Conservation (phyloP, 2,888 invertebrate species). For the Netelia inedita region DNA sequence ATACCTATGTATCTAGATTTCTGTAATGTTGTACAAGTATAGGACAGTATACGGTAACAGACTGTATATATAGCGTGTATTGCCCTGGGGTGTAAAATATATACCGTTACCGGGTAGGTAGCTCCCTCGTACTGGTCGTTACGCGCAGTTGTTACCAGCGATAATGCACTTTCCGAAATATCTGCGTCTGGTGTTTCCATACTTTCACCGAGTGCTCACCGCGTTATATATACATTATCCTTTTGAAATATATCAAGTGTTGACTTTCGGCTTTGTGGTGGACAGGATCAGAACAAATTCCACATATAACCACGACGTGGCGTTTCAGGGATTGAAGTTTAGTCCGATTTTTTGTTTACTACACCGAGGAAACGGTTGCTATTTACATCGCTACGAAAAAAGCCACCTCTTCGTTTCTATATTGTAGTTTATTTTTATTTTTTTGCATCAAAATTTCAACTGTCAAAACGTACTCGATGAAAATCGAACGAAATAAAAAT, state of each 20-base stretch:
- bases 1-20: neutral
- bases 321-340: neutral
- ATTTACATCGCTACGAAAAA: neutral
- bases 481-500: too few relatives aligned
- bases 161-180: conserved; percentile 63
- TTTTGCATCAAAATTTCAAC: too few relatives aligned
- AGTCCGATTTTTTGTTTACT: conserved; percentile 11
- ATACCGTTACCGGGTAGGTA: conserved; percentile 8
- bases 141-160: conserved; percentile 62
- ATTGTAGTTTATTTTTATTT: too few relatives aligned
- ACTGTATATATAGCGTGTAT: conserved; percentile 29
- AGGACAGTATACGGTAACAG: conserved; percentile 13
- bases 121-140: conserved; percentile 53
- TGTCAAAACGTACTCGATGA: too few relatives aligned
- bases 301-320: neutral
- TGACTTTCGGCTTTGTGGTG: conserved; percentile 14
- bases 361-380: neutral
- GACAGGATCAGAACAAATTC: conserved; percentile 29
- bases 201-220: conserved; percentile 16
- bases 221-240: conserved; percentile 5
- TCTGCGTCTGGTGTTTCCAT: conserved; percentile 44
- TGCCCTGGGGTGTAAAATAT: conserved; percentile 50
- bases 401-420: too few relatives aligned
- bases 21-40: neutral
- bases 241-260: conserved; percentile 9